Evolutionary conservation across 1,140 invertebrate genomes (phyloP).

Genomic region (Panulirus ornatus): DNA sequence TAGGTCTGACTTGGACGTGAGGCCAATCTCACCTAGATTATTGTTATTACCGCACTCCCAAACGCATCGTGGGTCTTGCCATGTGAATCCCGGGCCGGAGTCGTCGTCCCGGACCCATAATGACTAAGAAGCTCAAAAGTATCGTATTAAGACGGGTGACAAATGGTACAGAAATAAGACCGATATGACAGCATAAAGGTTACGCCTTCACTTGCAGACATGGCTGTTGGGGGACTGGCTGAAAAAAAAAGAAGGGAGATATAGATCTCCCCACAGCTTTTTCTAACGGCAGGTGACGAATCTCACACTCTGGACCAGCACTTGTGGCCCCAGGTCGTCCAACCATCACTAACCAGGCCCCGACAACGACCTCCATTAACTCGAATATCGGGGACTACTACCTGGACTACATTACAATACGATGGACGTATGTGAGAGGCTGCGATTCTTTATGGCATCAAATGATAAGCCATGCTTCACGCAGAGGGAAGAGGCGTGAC

Average conservation of each 20-base stretch:
- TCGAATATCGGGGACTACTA: too few relatives aligned
- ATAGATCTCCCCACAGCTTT: neutral
- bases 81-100: neutral
- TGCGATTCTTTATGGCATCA: neutral
- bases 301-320: neutral
- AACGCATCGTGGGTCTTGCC: neutral
- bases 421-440: too few relatives aligned
- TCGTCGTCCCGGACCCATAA: neutral
- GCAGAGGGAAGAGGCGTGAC: neutral
- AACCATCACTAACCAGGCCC: neutral
- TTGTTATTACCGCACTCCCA: conserved; percentile 36
- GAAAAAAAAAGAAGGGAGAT: neutral
- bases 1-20: neutral
- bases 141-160: conserved; percentile 24
- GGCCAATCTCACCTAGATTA: conserved; percentile 34
- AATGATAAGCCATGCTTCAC: conserved; percentile 6
- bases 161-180: conserved; percentile 51
- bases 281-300: neutral
- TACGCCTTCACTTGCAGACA: conserved; percentile 15
- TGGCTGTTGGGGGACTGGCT: neutral
- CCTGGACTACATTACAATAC: neutral
- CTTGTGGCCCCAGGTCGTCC: neutral
- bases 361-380: neutral
- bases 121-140: neutral
- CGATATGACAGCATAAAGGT: conserved; percentile 40